These are phyloP conservation scores for Reticulitermes speratus DNA, from an alignment of 1,140 invertebrate genomes.

Conservation along the genomic window DNA sequence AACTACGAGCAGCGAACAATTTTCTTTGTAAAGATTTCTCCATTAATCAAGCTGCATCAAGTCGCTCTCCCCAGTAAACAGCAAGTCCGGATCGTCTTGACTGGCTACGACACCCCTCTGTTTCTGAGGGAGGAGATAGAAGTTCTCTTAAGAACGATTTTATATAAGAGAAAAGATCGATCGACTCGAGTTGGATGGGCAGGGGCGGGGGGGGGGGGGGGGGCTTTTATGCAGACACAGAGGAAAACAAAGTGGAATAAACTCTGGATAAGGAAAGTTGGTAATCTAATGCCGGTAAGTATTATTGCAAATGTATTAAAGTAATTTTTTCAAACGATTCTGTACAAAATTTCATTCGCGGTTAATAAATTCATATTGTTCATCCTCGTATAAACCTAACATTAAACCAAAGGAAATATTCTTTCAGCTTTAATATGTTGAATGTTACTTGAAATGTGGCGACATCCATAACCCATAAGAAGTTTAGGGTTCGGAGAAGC, in stretches of 20 bases:
- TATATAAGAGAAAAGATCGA: constrained; percentile 4
- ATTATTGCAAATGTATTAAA: neutral
- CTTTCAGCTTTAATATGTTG: too few species aligned
- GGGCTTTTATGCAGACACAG: neutral
- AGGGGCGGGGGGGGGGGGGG: neutral
- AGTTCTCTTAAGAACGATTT: neutral
- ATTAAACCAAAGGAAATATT: too few species aligned
- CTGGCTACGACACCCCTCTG: neutral
- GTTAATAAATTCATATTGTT: too few species aligned
- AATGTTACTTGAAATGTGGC: too few species aligned
- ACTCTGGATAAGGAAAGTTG: neutral
- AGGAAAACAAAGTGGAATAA: neutral
- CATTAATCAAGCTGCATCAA: constrained; percentile 5
- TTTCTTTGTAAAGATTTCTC: neutral
- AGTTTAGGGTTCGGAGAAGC: too few species aligned
- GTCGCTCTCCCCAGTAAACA: neutral
- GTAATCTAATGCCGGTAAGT: neutral
- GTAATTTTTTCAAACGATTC: too few species aligned
- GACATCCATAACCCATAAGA: too few species aligned
- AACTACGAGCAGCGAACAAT: neutral
- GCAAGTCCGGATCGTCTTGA: neutral
- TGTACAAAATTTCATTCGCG: too few species aligned
- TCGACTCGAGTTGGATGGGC: neutral
- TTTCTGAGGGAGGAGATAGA: neutral
- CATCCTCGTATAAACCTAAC: too few species aligned